These are phyloP conservation scores for Chrysomela aeneicollis DNA, from an alignment of 2,888 invertebrate species.

Conservation along the genomic window DNA sequence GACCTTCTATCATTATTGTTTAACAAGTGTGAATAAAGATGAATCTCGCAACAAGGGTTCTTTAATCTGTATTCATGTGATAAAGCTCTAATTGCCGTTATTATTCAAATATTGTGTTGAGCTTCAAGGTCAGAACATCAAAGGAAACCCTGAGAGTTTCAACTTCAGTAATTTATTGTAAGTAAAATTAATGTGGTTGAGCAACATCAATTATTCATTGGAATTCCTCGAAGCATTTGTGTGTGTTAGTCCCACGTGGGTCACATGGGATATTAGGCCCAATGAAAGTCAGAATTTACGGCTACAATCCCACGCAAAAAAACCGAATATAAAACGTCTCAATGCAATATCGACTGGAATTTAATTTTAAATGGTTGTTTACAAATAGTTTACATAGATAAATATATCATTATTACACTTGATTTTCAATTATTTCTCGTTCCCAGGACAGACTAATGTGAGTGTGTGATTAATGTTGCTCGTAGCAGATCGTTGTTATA, in stretches of 20 bases:
- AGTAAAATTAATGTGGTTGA: no score
- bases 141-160: no score
- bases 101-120: no score
- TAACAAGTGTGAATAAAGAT: no score
- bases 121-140: no score
- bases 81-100: no score
- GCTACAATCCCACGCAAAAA: neutral
- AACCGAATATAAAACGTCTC: neutral
- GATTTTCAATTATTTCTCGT: conserved; percentile 24
- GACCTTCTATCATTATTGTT: no score
- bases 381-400: conserved; percentile 11
- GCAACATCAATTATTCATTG: neutral
- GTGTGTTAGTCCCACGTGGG: neutral
- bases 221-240: neutral
- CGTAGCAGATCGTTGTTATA: neutral
- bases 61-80: no score
- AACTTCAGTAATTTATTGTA: no score
- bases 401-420: conserved; percentile 24
- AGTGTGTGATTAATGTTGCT: neutral
- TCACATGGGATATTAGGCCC: neutral
- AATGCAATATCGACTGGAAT: neutral
- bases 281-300: no score
- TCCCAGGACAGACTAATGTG: conserved; percentile 5
- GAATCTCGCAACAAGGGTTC: no score
- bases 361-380: neutral